Evolutionary conservation across 64 coral and sea anemone species (phyloP).

Genomic region (Actinia tenebrosa): DNA sequence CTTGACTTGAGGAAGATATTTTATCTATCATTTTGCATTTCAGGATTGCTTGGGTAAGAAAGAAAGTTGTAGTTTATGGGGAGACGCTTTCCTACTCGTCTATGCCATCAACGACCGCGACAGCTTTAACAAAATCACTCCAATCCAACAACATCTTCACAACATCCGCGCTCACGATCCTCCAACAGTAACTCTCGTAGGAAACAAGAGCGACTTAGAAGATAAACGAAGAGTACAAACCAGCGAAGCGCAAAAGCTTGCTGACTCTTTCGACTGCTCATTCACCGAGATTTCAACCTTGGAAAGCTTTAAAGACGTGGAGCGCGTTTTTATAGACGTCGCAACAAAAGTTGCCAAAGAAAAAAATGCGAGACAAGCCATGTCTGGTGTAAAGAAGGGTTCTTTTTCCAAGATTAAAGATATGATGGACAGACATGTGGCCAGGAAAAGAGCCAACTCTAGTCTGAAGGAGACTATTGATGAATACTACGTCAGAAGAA

Average conservation of each 20-base stretch:
- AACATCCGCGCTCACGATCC: conserved; percentile 11
- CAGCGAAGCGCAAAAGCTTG: conserved; percentile 29
- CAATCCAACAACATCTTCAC: conserved; percentile 18
- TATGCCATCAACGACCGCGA: conserved; percentile 62
- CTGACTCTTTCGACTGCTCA: conserved; percentile 30
- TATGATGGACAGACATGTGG: conserved; percentile 52
- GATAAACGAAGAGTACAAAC: conserved; percentile 37
- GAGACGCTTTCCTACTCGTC: conserved; percentile 55
- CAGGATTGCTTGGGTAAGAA: conserved; percentile 46
- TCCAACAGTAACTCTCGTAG: conserved; percentile 35
- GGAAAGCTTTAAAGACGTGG: conserved; percentile 41
- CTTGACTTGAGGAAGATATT: background rate
- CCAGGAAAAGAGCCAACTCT: conserved; percentile 61
- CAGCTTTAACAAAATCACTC: conserved; percentile 39
- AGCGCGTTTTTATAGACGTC: conserved; percentile 31
- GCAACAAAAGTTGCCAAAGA: conserved; percentile 11
- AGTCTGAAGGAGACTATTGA: conserved; percentile 72
- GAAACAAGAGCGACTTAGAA: conserved; percentile 54
- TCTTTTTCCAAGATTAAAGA: conserved; percentile 65
- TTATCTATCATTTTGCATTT: background rate
- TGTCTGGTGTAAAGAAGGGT: conserved; percentile 23
- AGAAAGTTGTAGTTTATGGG: conserved; percentile 56
- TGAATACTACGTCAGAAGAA: conserved; percentile 51
- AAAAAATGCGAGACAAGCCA: conserved; percentile 24
- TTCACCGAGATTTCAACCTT: conserved; percentile 54